A percentile compares a stretch with the other conserved stretches of the same genome.
Conservation (phyloP, 1,140 invertebrate genomes). For the Choristoneura fumiferana region DNA sequence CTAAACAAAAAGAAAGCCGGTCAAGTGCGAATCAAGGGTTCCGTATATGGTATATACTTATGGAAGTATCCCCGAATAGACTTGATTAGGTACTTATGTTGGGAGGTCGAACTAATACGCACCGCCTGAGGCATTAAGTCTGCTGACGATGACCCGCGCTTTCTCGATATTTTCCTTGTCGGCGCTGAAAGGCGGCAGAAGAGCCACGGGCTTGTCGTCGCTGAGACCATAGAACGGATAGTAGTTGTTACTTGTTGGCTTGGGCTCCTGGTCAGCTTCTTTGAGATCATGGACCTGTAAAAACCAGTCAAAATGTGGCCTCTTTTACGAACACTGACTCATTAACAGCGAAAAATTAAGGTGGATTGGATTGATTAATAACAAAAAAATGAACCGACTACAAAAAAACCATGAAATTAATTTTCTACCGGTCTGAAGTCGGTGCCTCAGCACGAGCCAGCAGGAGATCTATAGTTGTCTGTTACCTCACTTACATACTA, state of each 20-base stretch:
- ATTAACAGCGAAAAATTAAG: no score
- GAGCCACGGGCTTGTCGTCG: slow-evolving; percentile 30
- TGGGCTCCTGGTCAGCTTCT: slow-evolving; percentile 42
- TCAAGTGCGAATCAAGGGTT: no score
- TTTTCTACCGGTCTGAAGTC: no score
- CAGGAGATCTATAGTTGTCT: no score
- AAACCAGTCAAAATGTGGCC: background rate
- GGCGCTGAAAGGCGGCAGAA: slow-evolving; percentile 71
- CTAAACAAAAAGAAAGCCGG: slow-evolving; percentile 61
- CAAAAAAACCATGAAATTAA: no score
- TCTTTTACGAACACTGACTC: background rate
- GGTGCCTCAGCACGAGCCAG: no score
- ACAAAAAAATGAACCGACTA: no score
- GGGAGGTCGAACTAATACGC: background rate
- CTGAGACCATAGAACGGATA: slow-evolving; percentile 24
- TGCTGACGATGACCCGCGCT: slow-evolving; percentile 78
- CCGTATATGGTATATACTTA: no score
- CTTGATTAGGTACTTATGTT: no score
- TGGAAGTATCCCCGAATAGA: no score
- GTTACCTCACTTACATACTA: no score
- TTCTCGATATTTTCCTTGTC: slow-evolving; percentile 78
- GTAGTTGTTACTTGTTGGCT: slow-evolving; percentile 27
- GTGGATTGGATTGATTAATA: no score
- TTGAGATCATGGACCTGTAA: slow-evolving; percentile 64
- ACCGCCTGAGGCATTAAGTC: slow-evolving; percentile 78